Base-by-base conservation (phyloP, 2,888 invertebrate genomes). In the Nephrocerus scutellatus region DNA sequence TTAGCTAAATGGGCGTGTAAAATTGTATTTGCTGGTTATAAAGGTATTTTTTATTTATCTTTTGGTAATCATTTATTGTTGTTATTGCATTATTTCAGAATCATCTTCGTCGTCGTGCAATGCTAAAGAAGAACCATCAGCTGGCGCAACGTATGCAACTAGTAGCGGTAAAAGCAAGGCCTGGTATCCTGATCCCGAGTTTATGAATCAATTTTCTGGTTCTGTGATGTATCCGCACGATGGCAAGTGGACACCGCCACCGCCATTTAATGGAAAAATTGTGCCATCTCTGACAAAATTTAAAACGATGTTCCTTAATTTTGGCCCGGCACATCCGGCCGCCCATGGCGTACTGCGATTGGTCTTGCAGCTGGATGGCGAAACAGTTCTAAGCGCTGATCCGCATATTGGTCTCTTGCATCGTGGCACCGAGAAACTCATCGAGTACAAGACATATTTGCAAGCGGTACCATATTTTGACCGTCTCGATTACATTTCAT, bases 311-410 rank as follows among this genome's bases (percentile, higher is more conserved):
- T 72, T 73, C 45, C 64, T 90, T 10, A 92, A 92, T 63, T 90
- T 90, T 64, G 91, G 91, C 0, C 91, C 91, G 0, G 83, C 84
- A 50, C 91, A 91, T 71, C 91, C 91, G 2, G 88, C 91, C 4
- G 91, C 91, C 25, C 91, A 92, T 59, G 91, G 91, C 6, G 90
- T 90, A 23, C 70, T 91, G 16, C 75, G 90, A 33, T 70, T 91
- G 32, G 79, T 92, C 7, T 63, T 88, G 15, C 80, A 85, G 55
- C 63, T 92, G 31, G 85, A 89, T 46, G 89, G 87, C 28, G 90
- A 92, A 76, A 76, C 77, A 6, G 82, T 92, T 1, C 66, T 81
- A 16, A 70, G 81, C 47, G 79, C 85, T 4, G 86, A 88, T 66
- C 88, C 90, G 3, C 90, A 91, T 55, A 80, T 91, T 49, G 91